A percentile compares a stretch with the other conserved stretches of the same genome.
Evolutionary conservation across 2,888 invertebrate genomes (phyloP).

Genomic region (Trichopoda pennipes): DNA sequence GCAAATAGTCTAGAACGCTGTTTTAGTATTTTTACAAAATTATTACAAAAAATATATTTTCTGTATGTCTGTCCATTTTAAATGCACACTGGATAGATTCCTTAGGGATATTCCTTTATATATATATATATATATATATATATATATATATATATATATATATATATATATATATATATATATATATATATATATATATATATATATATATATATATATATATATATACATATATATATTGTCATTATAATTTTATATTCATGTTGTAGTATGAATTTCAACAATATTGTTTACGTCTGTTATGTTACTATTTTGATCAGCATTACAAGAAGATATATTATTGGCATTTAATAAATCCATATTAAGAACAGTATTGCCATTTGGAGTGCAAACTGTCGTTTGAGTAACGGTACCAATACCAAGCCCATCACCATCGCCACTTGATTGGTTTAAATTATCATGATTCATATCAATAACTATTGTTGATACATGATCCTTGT

Average conservation of each 20-base stretch:
- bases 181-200: too few relatives aligned
- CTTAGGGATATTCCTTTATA: neutral
- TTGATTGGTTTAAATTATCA: slow-evolving; percentile 28
- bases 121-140: too few relatives aligned
- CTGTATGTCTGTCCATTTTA: slow-evolving; percentile 30
- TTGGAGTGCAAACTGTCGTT: slow-evolving; percentile 25
- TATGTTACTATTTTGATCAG: slow-evolving; percentile 48
- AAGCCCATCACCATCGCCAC: slow-evolving; percentile 13
- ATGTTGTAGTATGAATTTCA: slow-evolving; percentile 47
- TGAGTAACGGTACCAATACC: slow-evolving; percentile 16
- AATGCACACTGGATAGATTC: slow-evolving; percentile 49
- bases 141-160: too few relatives aligned
- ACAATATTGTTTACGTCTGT: slow-evolving; percentile 40
- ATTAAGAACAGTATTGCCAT: slow-evolving; percentile 72
- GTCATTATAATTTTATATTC: slow-evolving; percentile 2
- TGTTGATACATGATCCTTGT: slow-evolving; percentile 32
- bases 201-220: too few relatives aligned
- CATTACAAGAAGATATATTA: slow-evolving; percentile 32
- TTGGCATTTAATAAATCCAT: slow-evolving; percentile 63
- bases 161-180: too few relatives aligned
- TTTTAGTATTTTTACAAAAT: neutral
- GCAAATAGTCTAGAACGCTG: too few relatives aligned
- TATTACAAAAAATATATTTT: slow-evolving; percentile 1
- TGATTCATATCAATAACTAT: slow-evolving; percentile 52
- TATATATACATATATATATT: too few relatives aligned